A percentile compares a stretch with the other conserved stretches of the same genome.
phyloP scores from a whole-genome alignment of 2,888 invertebrate genomes.

The Parnassius glacialis region DNA sequence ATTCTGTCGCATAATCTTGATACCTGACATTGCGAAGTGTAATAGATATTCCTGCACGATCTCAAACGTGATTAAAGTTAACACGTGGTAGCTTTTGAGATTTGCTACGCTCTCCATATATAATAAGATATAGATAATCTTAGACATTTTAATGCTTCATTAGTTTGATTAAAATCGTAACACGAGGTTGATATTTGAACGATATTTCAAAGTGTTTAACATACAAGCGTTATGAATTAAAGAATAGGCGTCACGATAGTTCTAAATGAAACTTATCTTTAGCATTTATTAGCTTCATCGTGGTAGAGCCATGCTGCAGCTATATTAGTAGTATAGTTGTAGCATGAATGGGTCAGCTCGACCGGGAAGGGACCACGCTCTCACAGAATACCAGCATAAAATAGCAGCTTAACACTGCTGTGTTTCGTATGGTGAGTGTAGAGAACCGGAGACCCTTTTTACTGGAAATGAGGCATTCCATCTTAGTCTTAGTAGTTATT shows the following conservation, averaged over 20 bases:
- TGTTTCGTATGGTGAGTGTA: too few relatives aligned
- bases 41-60: conserved; percentile 35
- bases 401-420: too few relatives aligned
- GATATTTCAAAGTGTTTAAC: conserved; percentile 7
- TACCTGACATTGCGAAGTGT: conserved; percentile 35
- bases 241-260: background rate
- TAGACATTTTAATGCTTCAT: conserved; percentile 5
- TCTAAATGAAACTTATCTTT: conserved; percentile 3
- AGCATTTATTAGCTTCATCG: background rate
- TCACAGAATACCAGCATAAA: too few relatives aligned
- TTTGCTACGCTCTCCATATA: conserved; percentile 18
- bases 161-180: conserved; percentile 6
- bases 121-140: conserved; percentile 10
- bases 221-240: conserved; percentile 14
- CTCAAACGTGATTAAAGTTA: conserved; percentile 25
- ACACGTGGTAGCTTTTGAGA: conserved; percentile 13
- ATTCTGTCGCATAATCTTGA: conserved; percentile 57
- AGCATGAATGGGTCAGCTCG: too few relatives aligned
- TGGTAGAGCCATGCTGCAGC: too few relatives aligned
- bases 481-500: too few relatives aligned
- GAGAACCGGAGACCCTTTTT: too few relatives aligned
- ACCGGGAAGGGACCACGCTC: too few relatives aligned
- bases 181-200: conserved; percentile 10
- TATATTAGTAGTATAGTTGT: too few relatives aligned
- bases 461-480: too few relatives aligned